Base-by-base conservation (phyloP, 2,797 vertebrate species). In the Prunella strophiata region DNA sequence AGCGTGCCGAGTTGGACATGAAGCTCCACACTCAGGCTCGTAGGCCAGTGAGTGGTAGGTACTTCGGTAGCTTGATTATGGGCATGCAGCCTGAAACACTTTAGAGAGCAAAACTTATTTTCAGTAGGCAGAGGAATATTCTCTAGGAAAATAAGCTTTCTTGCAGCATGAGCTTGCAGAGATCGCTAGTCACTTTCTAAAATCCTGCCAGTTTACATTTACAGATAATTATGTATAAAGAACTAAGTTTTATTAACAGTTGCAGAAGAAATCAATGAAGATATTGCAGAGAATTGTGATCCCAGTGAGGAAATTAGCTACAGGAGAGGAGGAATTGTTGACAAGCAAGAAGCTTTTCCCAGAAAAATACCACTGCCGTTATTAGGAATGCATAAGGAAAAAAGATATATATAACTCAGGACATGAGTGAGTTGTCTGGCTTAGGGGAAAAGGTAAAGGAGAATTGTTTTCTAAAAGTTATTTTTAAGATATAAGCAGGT, bases 1-100 rank as follows among this genome's bases (percentile, higher is more conserved):
- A 54, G 10, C 0, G 0, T 20, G 20, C n/a, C 4, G 12, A 50
- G 25, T 0, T 72, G 72, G 78, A 48, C 34, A 38, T 0, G 0
- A 45, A 29, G 16, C 6, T 67, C 36, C 59, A n/a, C 0, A 1
- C 40, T 63, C 18, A 29, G n/a, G 22, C 18, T 40, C 1, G 0
- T 2, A 57, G 63, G 65, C 27, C 61, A 74, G 30, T 23, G 42
- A 63, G 7, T 20, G 21, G 30, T 22, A 50, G 52, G 34, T 43
- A 32, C 47, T 32, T 18, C n/a, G 25, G 21, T 23, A 52, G 54
- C 34, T 86, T 77, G 29, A 36, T 40, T 66, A 10, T 16, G 40
- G 30, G 30, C 45, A 75, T 42, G 51, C 29, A 55, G 50, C 9
- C 22, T 9, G 19, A 91, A 80, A 8, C 43, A 52, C 27, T 62